Conservation (phyloP, 2,888 invertebrate species). For the Drosophila macrospina region DNA sequence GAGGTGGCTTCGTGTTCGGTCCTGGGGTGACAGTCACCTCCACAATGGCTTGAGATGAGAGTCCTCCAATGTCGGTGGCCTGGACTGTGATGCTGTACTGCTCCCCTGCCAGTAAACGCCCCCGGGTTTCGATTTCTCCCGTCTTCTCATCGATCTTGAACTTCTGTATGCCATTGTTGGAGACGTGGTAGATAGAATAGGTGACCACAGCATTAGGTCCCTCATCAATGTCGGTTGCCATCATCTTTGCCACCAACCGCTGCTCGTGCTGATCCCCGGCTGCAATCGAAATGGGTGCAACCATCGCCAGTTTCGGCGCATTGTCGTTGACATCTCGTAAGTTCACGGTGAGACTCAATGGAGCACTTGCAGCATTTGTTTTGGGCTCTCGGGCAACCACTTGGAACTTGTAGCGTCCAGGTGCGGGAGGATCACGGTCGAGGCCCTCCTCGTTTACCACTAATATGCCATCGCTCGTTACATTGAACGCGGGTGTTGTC, state of each 20-base stretch:
- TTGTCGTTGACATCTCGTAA: slow-evolving; percentile 95
- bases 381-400: slow-evolving; percentile 93
- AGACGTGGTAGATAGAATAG: slow-evolving; percentile 95
- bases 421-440: slow-evolving; percentile 94
- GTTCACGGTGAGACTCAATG: slow-evolving; percentile 91
- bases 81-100: slow-evolving; percentile 95
- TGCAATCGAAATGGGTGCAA: slow-evolving; percentile 92
- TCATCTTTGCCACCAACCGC: slow-evolving; percentile 89
- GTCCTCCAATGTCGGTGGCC: slow-evolving; percentile 92
- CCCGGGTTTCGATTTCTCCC: slow-evolving; percentile 92
- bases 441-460: slow-evolving; percentile 93
- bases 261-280: slow-evolving; percentile 89
- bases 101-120: slow-evolving; percentile 93
- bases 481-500: slow-evolving; percentile 93
- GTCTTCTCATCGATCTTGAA: slow-evolving; percentile 93
- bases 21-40: slow-evolving; percentile 94
- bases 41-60: slow-evolving; percentile 93
- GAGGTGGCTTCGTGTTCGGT: slow-evolving; percentile 92
- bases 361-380: slow-evolving; percentile 93
- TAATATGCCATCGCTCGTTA: slow-evolving; percentile 90
- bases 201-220: slow-evolving; percentile 93
- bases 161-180: slow-evolving; percentile 94
- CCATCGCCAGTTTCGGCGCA: slow-evolving; percentile 92
- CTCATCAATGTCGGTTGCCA: slow-evolving; percentile 93
- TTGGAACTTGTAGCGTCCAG: slow-evolving; percentile 94